phyloP scores from a whole-genome alignment of 2,888 invertebrate genomes.

The Acanthosepion pharaonis region DNA sequence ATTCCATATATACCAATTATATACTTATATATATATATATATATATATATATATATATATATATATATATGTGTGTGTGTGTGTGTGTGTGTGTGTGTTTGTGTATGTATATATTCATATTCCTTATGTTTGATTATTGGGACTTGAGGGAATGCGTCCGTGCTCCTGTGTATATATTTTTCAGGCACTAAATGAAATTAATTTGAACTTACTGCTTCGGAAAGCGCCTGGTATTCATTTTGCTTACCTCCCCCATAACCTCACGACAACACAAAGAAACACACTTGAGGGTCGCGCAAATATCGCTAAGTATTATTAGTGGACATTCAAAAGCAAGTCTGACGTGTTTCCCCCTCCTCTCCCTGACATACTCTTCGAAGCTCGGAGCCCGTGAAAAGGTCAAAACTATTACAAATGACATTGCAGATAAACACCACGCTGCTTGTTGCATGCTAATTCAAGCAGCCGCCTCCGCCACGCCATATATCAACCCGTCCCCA shows the following conservation, averaged over 20 bases:
- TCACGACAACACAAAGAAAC: neutral
- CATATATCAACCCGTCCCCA: neutral
- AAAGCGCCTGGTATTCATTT: neutral
- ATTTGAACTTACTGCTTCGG: neutral
- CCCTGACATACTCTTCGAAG: neutral
- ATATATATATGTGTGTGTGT: too few relatives aligned
- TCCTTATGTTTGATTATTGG: neutral
- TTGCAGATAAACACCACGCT: neutral
- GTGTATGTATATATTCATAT: neutral
- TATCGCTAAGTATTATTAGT: slow-evolving; percentile 14
- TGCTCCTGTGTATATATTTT: neutral
- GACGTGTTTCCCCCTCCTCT: neutral
- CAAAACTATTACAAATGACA: neutral
- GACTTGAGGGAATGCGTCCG: neutral
- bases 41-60: too few relatives aligned
- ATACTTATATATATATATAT: too few relatives aligned
- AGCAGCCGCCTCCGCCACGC: neutral
- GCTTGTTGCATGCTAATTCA: slow-evolving; percentile 18
- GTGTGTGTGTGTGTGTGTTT: too few relatives aligned
- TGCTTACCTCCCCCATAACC: neutral
- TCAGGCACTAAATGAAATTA: neutral
- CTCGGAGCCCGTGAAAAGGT: neutral
- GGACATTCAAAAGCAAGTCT: slow-evolving; percentile 33
- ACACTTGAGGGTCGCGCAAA: neutral
- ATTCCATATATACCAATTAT: too few relatives aligned